These are phyloP conservation scores for Micrasema minimum DNA, from an alignment of 1,140 invertebrate species.

Conservation along the genomic window DNA sequence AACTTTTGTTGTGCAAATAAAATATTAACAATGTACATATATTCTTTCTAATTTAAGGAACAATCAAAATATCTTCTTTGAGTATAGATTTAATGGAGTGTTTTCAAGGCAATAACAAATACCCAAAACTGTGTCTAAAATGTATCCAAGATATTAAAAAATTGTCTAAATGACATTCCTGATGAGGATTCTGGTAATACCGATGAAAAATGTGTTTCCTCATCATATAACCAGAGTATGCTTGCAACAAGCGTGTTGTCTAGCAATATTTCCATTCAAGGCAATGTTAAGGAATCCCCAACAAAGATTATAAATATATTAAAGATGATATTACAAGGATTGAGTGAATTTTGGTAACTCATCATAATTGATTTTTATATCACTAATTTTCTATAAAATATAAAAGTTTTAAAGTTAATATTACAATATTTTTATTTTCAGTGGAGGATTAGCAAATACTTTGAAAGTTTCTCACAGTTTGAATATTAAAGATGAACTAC, in stretches of 20 bases:
- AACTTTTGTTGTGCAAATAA: no score
- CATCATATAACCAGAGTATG: neutral
- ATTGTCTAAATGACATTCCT: neutral
- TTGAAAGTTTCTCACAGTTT: conserved; percentile 38
- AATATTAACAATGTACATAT: no score
- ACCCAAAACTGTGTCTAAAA: neutral
- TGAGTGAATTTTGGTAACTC: conserved; percentile 40
- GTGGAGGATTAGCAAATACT: conserved; percentile 36
- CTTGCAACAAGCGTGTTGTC: no score
- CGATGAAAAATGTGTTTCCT: neutral
- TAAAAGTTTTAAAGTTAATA: no score
- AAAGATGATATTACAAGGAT: conserved; percentile 36
- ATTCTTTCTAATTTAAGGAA: no score
- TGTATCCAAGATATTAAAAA: conserved; percentile 13
- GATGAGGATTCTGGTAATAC: neutral
- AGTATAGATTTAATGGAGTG: conserved; percentile 2
- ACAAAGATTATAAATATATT: conserved; percentile 31
- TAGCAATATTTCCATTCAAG: no score
- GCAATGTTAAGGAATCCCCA: neutral
- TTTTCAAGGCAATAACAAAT: conserved; percentile 17
- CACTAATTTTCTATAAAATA: no score
- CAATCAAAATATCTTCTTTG: neutral
- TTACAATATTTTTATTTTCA: conserved; percentile 31
- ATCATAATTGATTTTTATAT: neutral
- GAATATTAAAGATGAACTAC: conserved; percentile 1